Evolutionary conservation across 1,140 invertebrate genomes (phyloP).

Genomic region (Adoxophyes honmai): DNA sequence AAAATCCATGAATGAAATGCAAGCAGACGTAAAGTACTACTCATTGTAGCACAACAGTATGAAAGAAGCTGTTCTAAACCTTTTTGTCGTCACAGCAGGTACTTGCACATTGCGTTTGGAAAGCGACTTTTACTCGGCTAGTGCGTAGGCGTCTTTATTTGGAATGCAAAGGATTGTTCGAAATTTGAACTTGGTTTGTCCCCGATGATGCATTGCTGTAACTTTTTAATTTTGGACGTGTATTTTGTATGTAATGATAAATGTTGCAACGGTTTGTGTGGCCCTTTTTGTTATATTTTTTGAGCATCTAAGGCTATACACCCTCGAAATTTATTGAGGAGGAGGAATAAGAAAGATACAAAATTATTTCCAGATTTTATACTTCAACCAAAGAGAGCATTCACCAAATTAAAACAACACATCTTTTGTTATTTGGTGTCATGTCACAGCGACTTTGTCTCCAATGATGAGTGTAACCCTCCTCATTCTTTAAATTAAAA

Average conservation of each 20-base stretch:
- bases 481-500: too few species aligned
- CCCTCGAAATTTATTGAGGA: too few species aligned
- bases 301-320: too few species aligned
- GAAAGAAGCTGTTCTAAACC: neutral
- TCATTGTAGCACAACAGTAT: neutral
- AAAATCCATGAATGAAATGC: too few species aligned
- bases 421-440: too few species aligned
- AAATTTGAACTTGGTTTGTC: slow-evolving; percentile 28
- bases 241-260: slow-evolving; percentile 20
- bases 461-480: too few species aligned
- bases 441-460: too few species aligned
- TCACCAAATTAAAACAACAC: too few species aligned
- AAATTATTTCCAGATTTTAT: too few species aligned
- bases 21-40: too few species aligned
- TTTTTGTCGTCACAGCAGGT: slow-evolving; percentile 8
- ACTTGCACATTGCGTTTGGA: slow-evolving; percentile 47
- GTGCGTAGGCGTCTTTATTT: slow-evolving; percentile 57
- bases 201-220: slow-evolving; percentile 42
- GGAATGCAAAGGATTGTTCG: slow-evolving; percentile 40
- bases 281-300: neutral
- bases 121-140: slow-evolving; percentile 55
- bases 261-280: neutral
- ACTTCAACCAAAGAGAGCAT: too few species aligned
- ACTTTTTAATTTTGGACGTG: slow-evolving; percentile 28
- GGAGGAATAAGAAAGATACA: too few species aligned